Evolutionary conservation across 2,888 invertebrate species (phyloP), one percentile per base, ranked within the genome.

Genomic region (Ectropis crepuscularia): DNA sequence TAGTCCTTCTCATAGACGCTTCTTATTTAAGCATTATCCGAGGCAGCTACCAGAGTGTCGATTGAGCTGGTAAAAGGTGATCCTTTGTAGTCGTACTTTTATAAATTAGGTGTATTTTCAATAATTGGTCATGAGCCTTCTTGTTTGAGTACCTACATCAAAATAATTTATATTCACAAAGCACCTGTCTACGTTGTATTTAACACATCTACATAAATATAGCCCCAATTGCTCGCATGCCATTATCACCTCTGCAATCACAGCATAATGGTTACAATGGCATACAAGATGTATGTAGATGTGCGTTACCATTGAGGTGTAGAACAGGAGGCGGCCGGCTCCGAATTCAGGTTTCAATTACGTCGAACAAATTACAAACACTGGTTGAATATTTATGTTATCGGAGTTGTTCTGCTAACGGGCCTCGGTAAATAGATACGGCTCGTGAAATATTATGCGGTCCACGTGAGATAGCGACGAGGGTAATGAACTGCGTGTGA

Each of bases 241-340:
- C 47, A 51, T 55, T 55, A 50, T 42, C 47, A 51, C 42, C 59
- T 51, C 46, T 59, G 47, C 50, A 42, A 63, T 59, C 59, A 51
- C 16, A 28, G 16, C 41, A 36, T 59, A 63, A 63, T 59, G 63
- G 45, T 50, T 50, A 59, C 54, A 59, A 63, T 63, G 41, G 63
- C 59, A 54, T 63, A 16, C 41, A 55, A 59, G 42, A 63, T 63
- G 54, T 54, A 63, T 59, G 54, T 37, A 59, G 42, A 63, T 63
- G 54, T 54, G 59, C 54, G 54, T 37, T 54, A 50, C 54, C 12
- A 51, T 54, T 42, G 41, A 55, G 55, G 59, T 47, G 16, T 12
- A 38, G 41, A 46, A 58, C 53, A 37, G 53, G 50, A 53, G 58
- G 58, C 49, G 11, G 63, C 48, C 58, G 58, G 45, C 58, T 57